phyloP scores from a whole-genome alignment of 2,888 invertebrate genomes.

The Ectemnius cavifrons region DNA sequence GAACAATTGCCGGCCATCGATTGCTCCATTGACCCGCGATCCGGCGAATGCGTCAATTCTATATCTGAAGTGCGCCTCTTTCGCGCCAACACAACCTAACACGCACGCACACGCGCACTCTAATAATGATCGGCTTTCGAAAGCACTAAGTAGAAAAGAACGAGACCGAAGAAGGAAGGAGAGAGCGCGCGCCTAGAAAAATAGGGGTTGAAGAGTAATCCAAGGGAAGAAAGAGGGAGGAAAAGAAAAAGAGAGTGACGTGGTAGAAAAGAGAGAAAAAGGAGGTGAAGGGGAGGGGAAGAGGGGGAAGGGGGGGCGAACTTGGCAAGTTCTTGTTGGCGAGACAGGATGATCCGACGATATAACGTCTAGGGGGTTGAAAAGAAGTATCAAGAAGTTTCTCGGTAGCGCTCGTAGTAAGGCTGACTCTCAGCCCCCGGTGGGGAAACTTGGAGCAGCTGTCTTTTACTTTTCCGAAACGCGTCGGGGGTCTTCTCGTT shows the following conservation, averaged over 20 bases:
- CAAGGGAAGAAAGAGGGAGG: not conserved
- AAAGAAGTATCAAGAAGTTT: slow-evolving; percentile 3
- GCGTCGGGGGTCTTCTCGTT: slow-evolving; percentile 9
- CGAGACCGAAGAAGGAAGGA: no score
- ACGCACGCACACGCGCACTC: no score
- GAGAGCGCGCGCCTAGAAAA: not conserved
- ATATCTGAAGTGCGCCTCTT: slow-evolving; percentile 57
- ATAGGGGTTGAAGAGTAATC: not conserved
- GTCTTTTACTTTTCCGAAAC: slow-evolving; percentile 30
- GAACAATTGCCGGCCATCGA: slow-evolving; percentile 63
- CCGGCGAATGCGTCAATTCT: slow-evolving; percentile 60
- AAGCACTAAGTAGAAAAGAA: not conserved
- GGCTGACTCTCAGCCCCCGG: slow-evolving; percentile 31
- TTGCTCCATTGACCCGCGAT: slow-evolving; percentile 58
- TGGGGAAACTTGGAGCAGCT: slow-evolving; percentile 38
- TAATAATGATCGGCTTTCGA: not conserved
- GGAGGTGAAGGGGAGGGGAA: not conserved
- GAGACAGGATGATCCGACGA: not conserved
- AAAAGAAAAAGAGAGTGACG: not conserved
- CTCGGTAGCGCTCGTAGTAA: slow-evolving; percentile 9
- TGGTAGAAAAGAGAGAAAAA: not conserved
- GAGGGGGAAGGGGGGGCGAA: not conserved
- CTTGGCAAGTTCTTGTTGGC: not conserved
- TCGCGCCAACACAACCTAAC: slow-evolving; percentile 2
- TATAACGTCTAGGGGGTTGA: not conserved